These are phyloP conservation scores for Polypterus bichir DNA, from an alignment of 2,113 vertebrate species.

Conservation along the genomic window DNA sequence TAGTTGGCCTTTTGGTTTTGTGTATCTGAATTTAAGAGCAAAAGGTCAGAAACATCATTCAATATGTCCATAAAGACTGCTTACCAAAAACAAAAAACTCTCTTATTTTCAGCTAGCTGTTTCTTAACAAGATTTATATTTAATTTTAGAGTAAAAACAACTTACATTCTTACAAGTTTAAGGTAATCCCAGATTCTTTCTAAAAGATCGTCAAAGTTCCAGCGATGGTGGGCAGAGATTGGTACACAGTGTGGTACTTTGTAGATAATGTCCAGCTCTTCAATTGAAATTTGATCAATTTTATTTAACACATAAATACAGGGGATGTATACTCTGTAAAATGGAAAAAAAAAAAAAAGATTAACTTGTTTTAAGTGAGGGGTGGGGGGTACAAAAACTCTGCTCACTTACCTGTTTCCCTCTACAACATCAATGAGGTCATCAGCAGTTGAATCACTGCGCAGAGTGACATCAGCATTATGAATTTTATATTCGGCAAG, in stretches of 20 bases:
- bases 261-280: constrained; percentile 95
- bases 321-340: constrained; percentile 82
- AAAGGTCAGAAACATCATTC: neutral
- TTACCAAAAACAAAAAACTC: neutral
- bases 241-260: constrained; percentile 96
- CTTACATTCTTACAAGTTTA: constrained; percentile 89
- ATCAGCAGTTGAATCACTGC: constrained; percentile 83
- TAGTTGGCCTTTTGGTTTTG: constrained; percentile 96
- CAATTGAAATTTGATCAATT: constrained; percentile 96
- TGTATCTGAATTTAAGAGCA: constrained; percentile 63
- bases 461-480: constrained; percentile 89
- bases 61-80: neutral
- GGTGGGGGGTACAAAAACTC: neutral
- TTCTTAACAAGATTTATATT: neutral
- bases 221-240: constrained; percentile 94
- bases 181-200: constrained; percentile 95
- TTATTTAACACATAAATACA: constrained; percentile 97
- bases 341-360: constrained; percentile 8
- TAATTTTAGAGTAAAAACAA: constrained; percentile 1
- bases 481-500: constrained; percentile 94
- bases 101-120: accelerated
- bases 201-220: constrained; percentile 96
- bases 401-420: constrained; percentile 73
- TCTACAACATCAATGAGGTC: constrained; percentile 96
- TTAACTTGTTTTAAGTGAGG: too few species aligned